Evolutionary conservation across 2,113 vertebrate species (phyloP), one percentile per base, ranked within the genome.

Genomic region (Archocentrus centrarchus): DNA sequence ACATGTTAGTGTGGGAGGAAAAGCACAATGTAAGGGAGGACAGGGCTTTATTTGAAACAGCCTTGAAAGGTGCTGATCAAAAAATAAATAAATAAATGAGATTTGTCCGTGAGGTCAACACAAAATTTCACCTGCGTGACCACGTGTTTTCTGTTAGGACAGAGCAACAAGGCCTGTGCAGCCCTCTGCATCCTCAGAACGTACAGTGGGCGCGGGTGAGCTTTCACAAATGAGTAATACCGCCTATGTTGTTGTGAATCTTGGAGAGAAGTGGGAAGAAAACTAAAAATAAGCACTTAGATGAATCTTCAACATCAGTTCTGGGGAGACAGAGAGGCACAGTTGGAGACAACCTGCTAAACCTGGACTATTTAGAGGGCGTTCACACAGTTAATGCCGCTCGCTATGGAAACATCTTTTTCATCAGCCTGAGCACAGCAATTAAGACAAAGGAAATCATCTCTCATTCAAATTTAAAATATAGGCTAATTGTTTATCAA

Each of bases 341-440:
- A 73, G 68, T 73, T 73, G 68, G 60, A 95, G 58, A 41, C 9
- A 97, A 97, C 95, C 96, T 97, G 78, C 97, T 97, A 79, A 96
- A 97, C 88, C 88, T 97, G 95, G 96, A 97, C 92, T 96, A 96
- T 41, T 96, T 96, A 82, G 96, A 97, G 68, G 96, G 96, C 37
- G 95, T 96, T 20, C 97, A 96, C 88, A 96, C 96, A 1, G 96
- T 94, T 87, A 96, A 96, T 58, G 96, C 96, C 1, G 96, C 96
- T 64, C 95, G 93, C 92, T 96, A 96, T 27, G 96, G 96, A 88
- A 97, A 97, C 94, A 96, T 96, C 83, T 97, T 96, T 22, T 97
- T 97, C 37, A 96, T 96, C 85, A 96, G 96, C 93, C 96, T 97
- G 91, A 95, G 96, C 89, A 22, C 58, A 24, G 59, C 59, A 85